phyloP scores from a whole-genome alignment of 2,797 vertebrate species.

The Aphelocoma californica region DNA sequence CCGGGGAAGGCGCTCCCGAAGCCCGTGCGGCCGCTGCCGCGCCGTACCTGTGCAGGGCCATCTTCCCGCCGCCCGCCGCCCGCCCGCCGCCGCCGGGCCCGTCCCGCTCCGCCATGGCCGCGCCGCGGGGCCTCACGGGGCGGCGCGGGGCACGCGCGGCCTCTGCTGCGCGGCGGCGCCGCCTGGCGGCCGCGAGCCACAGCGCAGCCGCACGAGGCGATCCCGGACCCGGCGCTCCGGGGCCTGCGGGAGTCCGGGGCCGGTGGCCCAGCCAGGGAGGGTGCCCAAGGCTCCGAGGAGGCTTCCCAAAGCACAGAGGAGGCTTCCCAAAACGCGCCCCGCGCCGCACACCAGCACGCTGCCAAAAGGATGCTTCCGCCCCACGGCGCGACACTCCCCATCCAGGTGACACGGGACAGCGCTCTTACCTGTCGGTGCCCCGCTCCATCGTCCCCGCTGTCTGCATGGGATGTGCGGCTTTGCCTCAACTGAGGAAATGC shows the following conservation, averaged over 20 bases:
- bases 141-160: not conserved
- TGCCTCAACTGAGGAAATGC: not conserved
- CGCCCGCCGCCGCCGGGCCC: not conserved
- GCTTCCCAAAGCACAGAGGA: not conserved
- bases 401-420: accelerated
- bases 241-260: accelerated
- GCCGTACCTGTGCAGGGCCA: slow-evolving; percentile 72
- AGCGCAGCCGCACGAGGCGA: not conserved
- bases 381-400: accelerated
- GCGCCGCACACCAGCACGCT: not conserved
- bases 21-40: not conserved
- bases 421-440: accelerated
- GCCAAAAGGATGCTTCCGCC: not conserved
- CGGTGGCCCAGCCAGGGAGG: not conserved
- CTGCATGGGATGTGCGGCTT: accelerated
- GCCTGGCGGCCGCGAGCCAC: not conserved
- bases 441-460: accelerated
- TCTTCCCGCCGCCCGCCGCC: slow-evolving; percentile 56
- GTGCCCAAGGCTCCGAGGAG: not conserved
- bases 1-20: not conserved
- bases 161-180: not conserved
- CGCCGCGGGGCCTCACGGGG: not conserved
- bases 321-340: accelerated
- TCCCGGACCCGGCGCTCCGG: no score
- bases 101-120: not conserved